These are phyloP conservation scores for Bradypodion ventrale DNA, from an alignment of 2,797 vertebrate genomes.

Conservation along the genomic window DNA sequence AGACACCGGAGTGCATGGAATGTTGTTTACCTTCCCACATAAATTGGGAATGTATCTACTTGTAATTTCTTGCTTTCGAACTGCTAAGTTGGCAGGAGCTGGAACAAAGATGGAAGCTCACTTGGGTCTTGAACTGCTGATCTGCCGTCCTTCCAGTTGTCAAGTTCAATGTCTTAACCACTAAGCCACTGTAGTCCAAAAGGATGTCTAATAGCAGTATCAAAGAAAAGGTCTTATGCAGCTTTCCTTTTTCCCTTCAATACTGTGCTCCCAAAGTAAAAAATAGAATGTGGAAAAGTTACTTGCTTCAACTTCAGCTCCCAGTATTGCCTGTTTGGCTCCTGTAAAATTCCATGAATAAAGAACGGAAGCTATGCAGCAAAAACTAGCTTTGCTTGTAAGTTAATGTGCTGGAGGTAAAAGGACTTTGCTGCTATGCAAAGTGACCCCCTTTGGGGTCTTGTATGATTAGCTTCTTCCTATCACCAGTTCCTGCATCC, in stretches of 20 bases:
- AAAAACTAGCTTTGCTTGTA: background rate
- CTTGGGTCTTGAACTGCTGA: too few species aligned
- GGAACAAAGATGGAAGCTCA: too few species aligned
- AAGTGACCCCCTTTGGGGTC: background rate
- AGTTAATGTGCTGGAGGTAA: background rate
- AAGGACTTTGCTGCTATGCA: background rate
- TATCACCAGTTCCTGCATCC: background rate
- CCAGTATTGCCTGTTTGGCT: background rate
- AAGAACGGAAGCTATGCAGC: background rate
- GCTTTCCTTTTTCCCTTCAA: background rate
- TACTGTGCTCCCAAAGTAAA: background rate
- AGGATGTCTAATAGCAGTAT: background rate
- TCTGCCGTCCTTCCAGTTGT: too few species aligned
- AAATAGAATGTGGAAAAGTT: background rate
- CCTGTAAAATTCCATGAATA: background rate
- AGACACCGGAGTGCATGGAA: too few species aligned
- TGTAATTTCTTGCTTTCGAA: too few species aligned
- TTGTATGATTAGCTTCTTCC: accelerated
- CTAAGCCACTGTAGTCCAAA: too few species aligned
- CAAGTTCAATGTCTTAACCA: too few species aligned
- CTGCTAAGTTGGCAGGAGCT: too few species aligned
- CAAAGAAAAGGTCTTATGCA: background rate
- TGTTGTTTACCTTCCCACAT: too few species aligned
- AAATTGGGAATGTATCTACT: too few species aligned
- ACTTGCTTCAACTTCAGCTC: background rate